Percentiles rank a stretch among this genome's conserved stretches.
Evolutionary conservation across 2,797 vertebrate species (phyloP).

Genomic region (Natrix natrix): DNA sequence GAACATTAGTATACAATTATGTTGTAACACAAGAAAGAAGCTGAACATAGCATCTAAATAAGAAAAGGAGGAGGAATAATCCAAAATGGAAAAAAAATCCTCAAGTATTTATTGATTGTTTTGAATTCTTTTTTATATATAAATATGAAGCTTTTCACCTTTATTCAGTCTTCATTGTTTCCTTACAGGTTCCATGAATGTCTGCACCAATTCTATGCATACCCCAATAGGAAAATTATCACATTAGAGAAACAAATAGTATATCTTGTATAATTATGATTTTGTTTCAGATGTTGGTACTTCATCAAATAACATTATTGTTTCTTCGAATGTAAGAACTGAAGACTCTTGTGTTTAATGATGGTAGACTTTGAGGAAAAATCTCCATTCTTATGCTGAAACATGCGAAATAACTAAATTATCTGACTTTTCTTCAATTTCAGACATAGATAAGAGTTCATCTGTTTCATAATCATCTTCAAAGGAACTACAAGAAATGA

Average conservation of each 20-base stretch:
- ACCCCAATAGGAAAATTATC: conserved; percentile 55
- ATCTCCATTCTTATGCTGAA: conserved; percentile 75
- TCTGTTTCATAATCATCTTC: conserved; percentile 95
- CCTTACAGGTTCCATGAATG: neutral
- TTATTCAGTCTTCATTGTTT: neutral
- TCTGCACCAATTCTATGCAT: neutral
- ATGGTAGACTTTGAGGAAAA: conserved; percentile 57
- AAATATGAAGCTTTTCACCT: neutral
- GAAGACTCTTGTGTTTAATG: conserved; percentile 36
- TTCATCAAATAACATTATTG: conserved; percentile 55
- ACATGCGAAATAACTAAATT: conserved; percentile 89
- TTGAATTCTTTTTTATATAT: neutral
- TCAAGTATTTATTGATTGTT: neutral
- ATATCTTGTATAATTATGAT: conserved; percentile 58
- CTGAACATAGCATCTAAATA: conserved; percentile 42
- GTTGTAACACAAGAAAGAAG: conserved; percentile 45
- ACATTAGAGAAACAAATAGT: conserved; percentile 67
- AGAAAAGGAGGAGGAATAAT: neutral
- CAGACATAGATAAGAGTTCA: conserved; percentile 83
- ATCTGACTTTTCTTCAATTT: conserved; percentile 90
- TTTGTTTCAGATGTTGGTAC: conserved; percentile 73
- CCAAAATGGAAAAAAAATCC: neutral
- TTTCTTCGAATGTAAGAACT: conserved; percentile 12
- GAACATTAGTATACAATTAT: conserved; percentile 26
- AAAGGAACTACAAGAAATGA: conserved; percentile 83